A percentile compares a stretch with the other conserved stretches of the same genome.
Evolutionary conservation across 2,113 vertebrate genomes (phyloP).

Genomic region (Notothenia coriiceps): DNA sequence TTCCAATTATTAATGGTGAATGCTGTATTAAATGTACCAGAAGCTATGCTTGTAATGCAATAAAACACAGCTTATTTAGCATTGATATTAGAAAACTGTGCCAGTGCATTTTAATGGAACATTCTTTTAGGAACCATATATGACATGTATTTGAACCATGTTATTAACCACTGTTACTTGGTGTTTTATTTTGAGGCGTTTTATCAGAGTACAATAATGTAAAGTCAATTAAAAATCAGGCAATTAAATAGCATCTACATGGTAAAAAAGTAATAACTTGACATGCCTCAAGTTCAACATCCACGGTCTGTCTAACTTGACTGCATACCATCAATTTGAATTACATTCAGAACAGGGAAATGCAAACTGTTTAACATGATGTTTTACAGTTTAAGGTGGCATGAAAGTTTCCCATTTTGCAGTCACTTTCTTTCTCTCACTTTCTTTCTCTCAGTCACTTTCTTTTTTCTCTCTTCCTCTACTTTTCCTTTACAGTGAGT

Average conservation of each 20-base stretch:
- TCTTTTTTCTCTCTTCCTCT: constrained; percentile 1
- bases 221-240: constrained; percentile 9
- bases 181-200: constrained; percentile 22
- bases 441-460: constrained; percentile 30
- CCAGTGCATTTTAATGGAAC: too few species aligned
- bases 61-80: neutral
- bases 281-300: too few species aligned
- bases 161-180: neutral
- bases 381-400: neutral
- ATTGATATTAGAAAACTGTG: neutral
- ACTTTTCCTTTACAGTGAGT: constrained; percentile 64
- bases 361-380: neutral
- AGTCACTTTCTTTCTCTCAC: neutral
- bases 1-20: too few species aligned
- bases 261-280: constrained; percentile 38
- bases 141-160: neutral
- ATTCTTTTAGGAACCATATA: neutral
- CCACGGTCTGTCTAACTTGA: neutral
- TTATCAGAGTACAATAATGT: constrained; percentile 33
- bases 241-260: constrained; percentile 46
- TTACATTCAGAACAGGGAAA: neutral
- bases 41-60: neutral
- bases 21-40: too few species aligned
- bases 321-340: constrained; percentile 14
- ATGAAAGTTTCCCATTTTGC: neutral